A percentile compares a stretch with the other conserved stretches of the same genome.
Conservation (phyloP, 2,888 invertebrate genomes). For the Oasisia sp. region DNA sequence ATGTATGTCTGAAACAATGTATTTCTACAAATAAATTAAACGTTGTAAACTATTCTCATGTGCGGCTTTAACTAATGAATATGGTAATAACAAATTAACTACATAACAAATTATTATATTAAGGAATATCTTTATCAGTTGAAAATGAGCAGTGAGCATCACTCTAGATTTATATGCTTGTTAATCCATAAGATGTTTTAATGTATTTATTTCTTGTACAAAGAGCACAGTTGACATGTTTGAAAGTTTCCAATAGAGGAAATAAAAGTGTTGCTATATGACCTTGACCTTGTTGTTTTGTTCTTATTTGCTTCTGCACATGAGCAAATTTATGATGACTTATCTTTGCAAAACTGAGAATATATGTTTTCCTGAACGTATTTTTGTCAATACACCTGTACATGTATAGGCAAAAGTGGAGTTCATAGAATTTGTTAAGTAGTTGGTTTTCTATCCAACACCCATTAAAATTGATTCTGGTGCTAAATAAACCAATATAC, state of each 20-base stretch:
- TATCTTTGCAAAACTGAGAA: no score
- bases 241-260: background rate
- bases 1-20: background rate
- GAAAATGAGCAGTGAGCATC: background rate
- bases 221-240: background rate
- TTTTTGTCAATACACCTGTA: no score
- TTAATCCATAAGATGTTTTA: background rate
- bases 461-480: no score
- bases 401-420: background rate
- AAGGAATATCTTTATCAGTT: background rate
- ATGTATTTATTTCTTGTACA: slow-evolving; percentile 5
- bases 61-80: background rate
- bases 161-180: background rate
- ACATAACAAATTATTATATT: background rate
- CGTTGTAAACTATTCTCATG: background rate
- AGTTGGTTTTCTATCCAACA: no score
- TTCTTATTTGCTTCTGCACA: background rate
- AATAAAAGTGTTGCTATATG: background rate
- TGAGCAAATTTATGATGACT: no score
- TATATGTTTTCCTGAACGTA: background rate
- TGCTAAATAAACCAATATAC: no score
- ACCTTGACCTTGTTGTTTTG: background rate
- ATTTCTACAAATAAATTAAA: background rate
- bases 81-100: background rate
- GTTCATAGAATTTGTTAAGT: no score